These are phyloP conservation scores for Leptinotarsa peninsularis DNA, from an alignment of 2,888 invertebrate genomes.

Conservation along the genomic window DNA sequence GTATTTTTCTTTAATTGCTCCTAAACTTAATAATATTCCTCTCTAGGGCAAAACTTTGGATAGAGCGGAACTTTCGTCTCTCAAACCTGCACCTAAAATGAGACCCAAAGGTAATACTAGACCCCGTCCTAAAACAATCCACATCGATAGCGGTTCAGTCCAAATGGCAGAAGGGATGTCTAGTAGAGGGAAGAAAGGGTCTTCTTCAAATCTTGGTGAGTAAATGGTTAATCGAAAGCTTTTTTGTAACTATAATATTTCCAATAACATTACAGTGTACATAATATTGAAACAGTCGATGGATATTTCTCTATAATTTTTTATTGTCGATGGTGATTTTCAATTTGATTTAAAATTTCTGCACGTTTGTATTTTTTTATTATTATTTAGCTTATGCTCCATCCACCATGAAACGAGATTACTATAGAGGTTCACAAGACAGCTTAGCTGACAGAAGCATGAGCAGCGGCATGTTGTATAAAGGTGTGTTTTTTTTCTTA, in stretches of 20 bases:
- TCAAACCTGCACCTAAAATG: slow-evolving; percentile 74
- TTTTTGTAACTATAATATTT: slow-evolving; percentile 30
- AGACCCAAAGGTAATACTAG: slow-evolving; percentile 75
- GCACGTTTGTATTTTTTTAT: slow-evolving; percentile 52
- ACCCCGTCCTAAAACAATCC: slow-evolving; percentile 90
- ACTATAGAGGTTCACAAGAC: slow-evolving; percentile 92
- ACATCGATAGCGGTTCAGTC: slow-evolving; percentile 84
- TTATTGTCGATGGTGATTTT: slow-evolving; percentile 35
- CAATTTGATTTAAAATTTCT: slow-evolving; percentile 45
- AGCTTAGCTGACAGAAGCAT: slow-evolving; percentile 81
- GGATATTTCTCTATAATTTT: slow-evolving; percentile 24
- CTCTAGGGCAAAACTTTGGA: slow-evolving; percentile 83
- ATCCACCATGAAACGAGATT: slow-evolving; percentile 86
- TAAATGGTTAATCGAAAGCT: slow-evolving; percentile 31
- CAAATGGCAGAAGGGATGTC: slow-evolving; percentile 83
- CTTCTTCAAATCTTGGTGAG: slow-evolving; percentile 84
- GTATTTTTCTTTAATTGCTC: slow-evolving; percentile 11
- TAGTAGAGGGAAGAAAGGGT: slow-evolving; percentile 83
- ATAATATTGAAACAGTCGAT: background rate
- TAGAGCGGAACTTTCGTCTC: slow-evolving; percentile 73
- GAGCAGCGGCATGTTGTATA: slow-evolving; percentile 72
- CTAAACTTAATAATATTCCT: slow-evolving; percentile 11
- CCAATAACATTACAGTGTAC: background rate
- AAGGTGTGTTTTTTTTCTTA: slow-evolving; percentile 73
- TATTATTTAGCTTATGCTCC: slow-evolving; percentile 63